A percentile compares a stretch with the other conserved stretches of the same genome.
Evolutionary conservation across 2,797 vertebrate species (phyloP).

Genomic region (Jordanella pulchra): DNA sequence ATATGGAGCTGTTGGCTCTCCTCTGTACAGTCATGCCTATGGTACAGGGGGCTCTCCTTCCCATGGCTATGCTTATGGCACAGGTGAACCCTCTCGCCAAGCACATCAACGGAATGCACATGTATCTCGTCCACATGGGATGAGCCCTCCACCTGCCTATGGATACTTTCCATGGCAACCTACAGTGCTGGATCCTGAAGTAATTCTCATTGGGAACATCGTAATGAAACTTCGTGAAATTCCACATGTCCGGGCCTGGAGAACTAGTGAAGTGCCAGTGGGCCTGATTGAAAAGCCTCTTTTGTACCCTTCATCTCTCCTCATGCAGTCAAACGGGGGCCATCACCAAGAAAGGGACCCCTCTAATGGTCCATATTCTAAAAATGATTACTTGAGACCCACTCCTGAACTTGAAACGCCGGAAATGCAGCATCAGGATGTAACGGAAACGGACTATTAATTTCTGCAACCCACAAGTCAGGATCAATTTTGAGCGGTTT

Average conservation of each 20-base stretch:
- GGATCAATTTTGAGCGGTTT: no score
- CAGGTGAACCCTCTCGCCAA: not conserved
- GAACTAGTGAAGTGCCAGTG: not conserved
- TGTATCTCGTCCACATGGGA: not conserved
- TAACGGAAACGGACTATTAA: not conserved
- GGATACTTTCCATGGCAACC: not conserved
- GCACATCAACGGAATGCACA: not conserved
- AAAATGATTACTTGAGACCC: not conserved
- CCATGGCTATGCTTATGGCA: not conserved
- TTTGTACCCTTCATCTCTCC: not conserved
- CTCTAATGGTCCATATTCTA: not conserved
- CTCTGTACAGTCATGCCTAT: slow-evolving; percentile 1
- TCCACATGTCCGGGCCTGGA: slow-evolving; percentile 1
- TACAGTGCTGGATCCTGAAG: not conserved
- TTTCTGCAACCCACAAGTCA: no score
- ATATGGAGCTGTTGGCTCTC: not conserved
- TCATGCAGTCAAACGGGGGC: not conserved
- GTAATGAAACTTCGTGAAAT: not conserved
- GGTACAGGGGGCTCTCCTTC: not conserved
- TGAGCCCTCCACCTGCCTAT: not conserved
- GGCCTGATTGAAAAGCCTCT: not conserved
- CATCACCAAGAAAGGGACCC: not conserved
- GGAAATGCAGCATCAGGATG: not conserved
- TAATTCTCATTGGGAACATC: not conserved
- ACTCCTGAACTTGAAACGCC: not conserved